Percentiles rank a stretch among this genome's conserved stretches.
Conservation (phyloP, 1,140 invertebrate species). For the Drosophila tsacasi region DNA sequence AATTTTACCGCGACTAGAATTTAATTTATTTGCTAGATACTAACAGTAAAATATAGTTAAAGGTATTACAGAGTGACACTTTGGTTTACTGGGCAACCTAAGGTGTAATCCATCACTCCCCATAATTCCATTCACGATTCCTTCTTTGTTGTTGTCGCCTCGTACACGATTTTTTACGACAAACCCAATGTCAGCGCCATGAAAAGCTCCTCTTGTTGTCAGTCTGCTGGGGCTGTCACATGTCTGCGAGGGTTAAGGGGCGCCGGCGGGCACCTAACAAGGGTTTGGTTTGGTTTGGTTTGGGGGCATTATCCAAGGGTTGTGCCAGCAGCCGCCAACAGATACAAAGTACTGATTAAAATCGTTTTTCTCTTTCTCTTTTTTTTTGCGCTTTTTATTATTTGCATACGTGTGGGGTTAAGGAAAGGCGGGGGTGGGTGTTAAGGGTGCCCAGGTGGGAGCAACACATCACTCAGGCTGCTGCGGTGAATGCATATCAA, state of each 20-base stretch:
- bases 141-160: constrained; percentile 36
- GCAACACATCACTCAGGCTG: constrained; percentile 67
- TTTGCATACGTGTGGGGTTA: constrained; percentile 37
- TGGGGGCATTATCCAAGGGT: constrained; percentile 37
- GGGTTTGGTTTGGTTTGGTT: constrained; percentile 25
- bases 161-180: constrained; percentile 65
- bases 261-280: constrained; percentile 12
- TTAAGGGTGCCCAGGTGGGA: constrained; percentile 31
- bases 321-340: constrained; percentile 62
- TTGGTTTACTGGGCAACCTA: constrained; percentile 7
- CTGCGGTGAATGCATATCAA: constrained; percentile 76
- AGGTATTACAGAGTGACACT: not conserved
- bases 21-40: not conserved
- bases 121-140: constrained; percentile 7
- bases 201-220: constrained; percentile 62
- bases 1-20: not conserved
- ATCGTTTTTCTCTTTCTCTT: constrained; percentile 42
- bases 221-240: constrained; percentile 55
- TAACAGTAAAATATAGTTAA: no score
- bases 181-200: constrained; percentile 80
- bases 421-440: constrained; percentile 4
- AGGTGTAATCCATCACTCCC: constrained; percentile 18
- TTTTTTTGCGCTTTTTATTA: constrained; percentile 64
- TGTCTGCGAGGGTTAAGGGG: constrained; percentile 16
- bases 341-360: constrained; percentile 84